Evolutionary conservation across 2,888 invertebrate species (phyloP), one percentile per base, ranked within the genome.

Genomic region (Cheilosia scutellata): DNA sequence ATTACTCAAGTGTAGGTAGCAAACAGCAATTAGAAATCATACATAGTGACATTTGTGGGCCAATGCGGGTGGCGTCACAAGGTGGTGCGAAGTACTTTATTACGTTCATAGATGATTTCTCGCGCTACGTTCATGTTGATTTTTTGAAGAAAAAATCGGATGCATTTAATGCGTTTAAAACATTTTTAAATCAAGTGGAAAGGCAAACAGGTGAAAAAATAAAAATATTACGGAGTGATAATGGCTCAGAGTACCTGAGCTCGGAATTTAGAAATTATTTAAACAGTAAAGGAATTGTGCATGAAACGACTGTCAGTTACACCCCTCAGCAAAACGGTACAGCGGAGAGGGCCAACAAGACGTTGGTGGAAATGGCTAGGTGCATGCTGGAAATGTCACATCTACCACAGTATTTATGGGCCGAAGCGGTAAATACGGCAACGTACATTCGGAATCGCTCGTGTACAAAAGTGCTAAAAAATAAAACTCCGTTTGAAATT

Each of bases 301-400:
- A 70, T 20, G 53, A 84, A 57, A 31, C 55, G 7, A 68, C 62
- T 5, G 49, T 33, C 1, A 42, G 37, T 37, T 79, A 84, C 62
- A 84, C 74, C 40, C 78, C 75, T 7, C 68, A 78, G 25, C 75
- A 79, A 31, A 86, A 86, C 37, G 63, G 76, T 25, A 57, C 75
- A 13, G 63, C 71, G 6, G 76, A 86, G 47, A 33, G 70, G 33
- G 60, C 68, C 9, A 80, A 74, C 29, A n/a, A 51, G 2, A 80
- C 68, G 1, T 29, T 79, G 11, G 47, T 89, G 29, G 89, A 89
- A 44, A 83, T 82, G 51, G 89, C 89, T 4, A 78, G 89, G 27
- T 82, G 88, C n/a, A 88, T 91, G 86, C 49, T 91, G 27, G 53
- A 80, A 2, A 63, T 88, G 13, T 65, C 87, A 27, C 60, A 72